Evolutionary conservation across 1,140 invertebrate species (phyloP), one percentile per base, ranked within the genome.

Genomic region (Drosophila paulistorum): DNA sequence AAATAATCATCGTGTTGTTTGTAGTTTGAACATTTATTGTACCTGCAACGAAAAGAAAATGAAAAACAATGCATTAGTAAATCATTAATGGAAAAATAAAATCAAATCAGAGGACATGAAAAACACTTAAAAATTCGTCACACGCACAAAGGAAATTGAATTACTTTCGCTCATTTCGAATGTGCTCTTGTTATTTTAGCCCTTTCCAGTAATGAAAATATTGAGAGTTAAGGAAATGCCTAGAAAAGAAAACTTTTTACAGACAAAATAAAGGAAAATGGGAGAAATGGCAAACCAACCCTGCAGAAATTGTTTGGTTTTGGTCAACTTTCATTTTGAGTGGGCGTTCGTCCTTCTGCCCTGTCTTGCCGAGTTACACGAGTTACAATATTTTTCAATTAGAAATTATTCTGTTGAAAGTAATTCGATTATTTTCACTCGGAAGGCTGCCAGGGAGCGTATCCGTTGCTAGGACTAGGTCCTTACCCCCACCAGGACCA

Each of bases 371-470:
- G 65, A 9, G 7, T 37, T 68, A 79, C 85, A 84, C 84, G 69
- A 79, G 85, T 81, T 84, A 92, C 90, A 91, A 92, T 92, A 92
- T 92, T 92, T 92, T 92, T 92, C 91, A 92, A 92, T 92, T 92
- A 92, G 91, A 92, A 92, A 87, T 92, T 91, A 90, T 84, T 92
- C 91, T 91, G 81, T 80, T 92, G 91, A 90, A 92, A 91, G 79
- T 92, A 92, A 92, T 92, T 92, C 91, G 90, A 92, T 92, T 92
- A 91, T 87, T 91, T 91, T 87, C 90, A 91, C 81, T 90, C 83
- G 80, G 85, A 78, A 71, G 65, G 76, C 87, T 77, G 75, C 66
- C 76, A 58, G 61, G 74, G 13, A 58, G 61, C 79, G 13, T 65
- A 57, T 68, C 77, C 74, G 74, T 78, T 77, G 17, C 66, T 68